Percentiles rank a stretch among this genome's conserved stretches.
Conservation (phyloP, 2,797 vertebrate species). For the Tamandua tetradactyla region DNA sequence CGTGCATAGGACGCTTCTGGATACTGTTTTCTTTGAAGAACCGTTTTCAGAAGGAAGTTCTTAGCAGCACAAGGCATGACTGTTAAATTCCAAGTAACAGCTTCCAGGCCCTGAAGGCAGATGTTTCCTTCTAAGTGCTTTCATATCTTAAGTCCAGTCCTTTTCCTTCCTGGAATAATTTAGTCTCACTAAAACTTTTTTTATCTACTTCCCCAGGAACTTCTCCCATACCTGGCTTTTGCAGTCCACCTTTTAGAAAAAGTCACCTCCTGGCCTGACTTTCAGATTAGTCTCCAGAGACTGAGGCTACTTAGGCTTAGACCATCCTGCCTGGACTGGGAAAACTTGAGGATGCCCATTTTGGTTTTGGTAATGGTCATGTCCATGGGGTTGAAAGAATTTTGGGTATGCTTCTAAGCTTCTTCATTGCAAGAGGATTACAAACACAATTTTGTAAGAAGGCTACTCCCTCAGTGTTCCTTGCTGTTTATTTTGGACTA, state of each 20-base stretch:
- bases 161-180: constrained; percentile 64
- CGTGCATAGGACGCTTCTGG: not conserved
- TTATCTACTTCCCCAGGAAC: not conserved
- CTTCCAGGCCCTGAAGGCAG: not conserved
- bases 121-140: constrained; percentile 62
- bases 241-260: not conserved
- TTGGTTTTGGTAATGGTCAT: not conserved
- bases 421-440: not conserved
- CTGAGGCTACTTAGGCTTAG: not conserved
- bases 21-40: constrained; percentile 15
- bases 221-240: constrained; percentile 38
- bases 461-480: not conserved
- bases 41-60: constrained; percentile 53
- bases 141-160: constrained; percentile 16
- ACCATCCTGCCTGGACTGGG: not conserved
- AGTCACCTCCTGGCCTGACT: not conserved
- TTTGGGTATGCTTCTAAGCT: not conserved
- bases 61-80: not conserved
- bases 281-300: not conserved
- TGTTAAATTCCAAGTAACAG: constrained; percentile 4
- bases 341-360: not conserved
- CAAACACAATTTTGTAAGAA: constrained; percentile 56
- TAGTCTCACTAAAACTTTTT: not conserved
- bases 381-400: not conserved
- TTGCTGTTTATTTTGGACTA: not conserved